phyloP scores from a whole-genome alignment of 2,888 invertebrate species.

The Pseudococcus longispinus region DNA sequence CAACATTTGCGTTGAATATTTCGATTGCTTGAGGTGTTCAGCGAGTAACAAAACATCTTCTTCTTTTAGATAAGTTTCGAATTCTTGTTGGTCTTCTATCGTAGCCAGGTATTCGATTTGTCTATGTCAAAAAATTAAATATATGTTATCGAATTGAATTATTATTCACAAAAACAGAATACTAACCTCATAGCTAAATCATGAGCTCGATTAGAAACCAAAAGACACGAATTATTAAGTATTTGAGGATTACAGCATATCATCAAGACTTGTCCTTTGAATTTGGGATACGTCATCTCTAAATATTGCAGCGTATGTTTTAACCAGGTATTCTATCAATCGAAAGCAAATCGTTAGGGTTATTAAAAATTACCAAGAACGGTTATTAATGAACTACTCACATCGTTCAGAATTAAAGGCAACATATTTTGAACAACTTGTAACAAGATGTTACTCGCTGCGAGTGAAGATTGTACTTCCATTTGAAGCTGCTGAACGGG shows the following conservation, averaged over 20 bases:
- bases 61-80: constrained; percentile 1
- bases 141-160: background rate
- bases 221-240: constrained; percentile 41
- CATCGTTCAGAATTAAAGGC: constrained; percentile 5
- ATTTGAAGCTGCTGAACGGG: constrained; percentile 13
- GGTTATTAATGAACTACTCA: background rate
- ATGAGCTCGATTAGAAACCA: background rate
- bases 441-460: constrained; percentile 28
- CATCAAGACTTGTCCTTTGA: constrained; percentile 36
- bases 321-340: background rate
- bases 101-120: background rate
- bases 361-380: background rate
- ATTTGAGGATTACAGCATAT: constrained; percentile 41
- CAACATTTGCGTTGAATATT: constrained; percentile 7
- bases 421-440: constrained; percentile 44
- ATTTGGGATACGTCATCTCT: constrained; percentile 40
- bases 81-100: constrained; percentile 33
- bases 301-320: constrained; percentile 42
- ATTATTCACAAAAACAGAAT: background rate
- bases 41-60: background rate
- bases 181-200: background rate
- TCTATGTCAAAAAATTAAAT: background rate
- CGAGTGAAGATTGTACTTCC: background rate
- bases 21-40: background rate
- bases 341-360: background rate